Percentiles rank a stretch among this genome's conserved stretches.
phyloP scores from a whole-genome alignment of 2,888 invertebrate genomes.

The Diloba caeruleocephala region DNA sequence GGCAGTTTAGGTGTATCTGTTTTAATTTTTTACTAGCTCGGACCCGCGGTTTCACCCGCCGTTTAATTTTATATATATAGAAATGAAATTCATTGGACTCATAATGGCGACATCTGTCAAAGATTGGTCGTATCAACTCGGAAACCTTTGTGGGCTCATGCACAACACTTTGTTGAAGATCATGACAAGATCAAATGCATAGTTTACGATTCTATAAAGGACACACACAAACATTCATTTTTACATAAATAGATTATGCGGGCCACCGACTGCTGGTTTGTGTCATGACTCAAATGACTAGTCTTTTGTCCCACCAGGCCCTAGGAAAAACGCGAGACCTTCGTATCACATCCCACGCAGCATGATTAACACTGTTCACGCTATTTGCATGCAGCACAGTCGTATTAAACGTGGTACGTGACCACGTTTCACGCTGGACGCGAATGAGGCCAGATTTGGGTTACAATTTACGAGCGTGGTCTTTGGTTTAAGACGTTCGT shows the following conservation, averaged over 20 bases:
- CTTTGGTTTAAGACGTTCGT: not conserved
- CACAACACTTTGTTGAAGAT: too few relatives aligned
- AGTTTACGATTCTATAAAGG: too few relatives aligned
- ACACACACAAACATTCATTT: too few relatives aligned
- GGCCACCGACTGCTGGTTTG: not conserved
- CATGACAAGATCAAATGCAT: too few relatives aligned
- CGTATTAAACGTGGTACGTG: conserved; percentile 47
- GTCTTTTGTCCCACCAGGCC: conserved; percentile 16
- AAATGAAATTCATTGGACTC: too few relatives aligned
- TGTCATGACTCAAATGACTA: not conserved
- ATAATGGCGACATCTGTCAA: too few relatives aligned
- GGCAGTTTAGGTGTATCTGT: too few relatives aligned
- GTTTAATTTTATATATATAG: too few relatives aligned
- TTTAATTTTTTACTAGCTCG: too few relatives aligned
- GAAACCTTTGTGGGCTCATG: too few relatives aligned
- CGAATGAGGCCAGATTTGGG: conserved; percentile 44
- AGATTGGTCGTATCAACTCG: too few relatives aligned
- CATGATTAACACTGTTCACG: conserved; percentile 47
- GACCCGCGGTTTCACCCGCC: too few relatives aligned
- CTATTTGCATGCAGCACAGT: conserved; percentile 39
- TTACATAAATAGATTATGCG: not conserved
- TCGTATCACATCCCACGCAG: conserved; percentile 44
- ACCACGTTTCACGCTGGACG: conserved; percentile 25
- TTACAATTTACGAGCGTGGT: conserved; percentile 18
- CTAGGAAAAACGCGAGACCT: conserved; percentile 36